Conservation (phyloP, 2,113 vertebrate genomes). For the Colaptes auratus region DNA sequence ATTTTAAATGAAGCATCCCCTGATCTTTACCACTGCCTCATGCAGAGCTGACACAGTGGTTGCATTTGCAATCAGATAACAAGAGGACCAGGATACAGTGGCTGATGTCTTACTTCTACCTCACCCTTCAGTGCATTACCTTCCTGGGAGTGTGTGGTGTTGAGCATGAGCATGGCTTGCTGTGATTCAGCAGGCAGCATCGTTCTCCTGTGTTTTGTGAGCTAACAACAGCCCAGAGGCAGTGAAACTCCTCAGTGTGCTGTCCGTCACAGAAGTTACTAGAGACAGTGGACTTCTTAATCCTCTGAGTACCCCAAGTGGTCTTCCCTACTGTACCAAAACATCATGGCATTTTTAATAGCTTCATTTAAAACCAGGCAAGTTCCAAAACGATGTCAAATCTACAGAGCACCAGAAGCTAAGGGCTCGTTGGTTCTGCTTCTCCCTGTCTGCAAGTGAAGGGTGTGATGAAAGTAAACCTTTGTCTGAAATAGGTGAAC, state of each 20-base stretch:
- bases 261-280: neutral
- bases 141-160: neutral
- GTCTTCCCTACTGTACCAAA: neutral
- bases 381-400: neutral
- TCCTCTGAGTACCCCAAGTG: rapidly evolving
- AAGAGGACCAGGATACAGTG: neutral
- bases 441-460: neutral
- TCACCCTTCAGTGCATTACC: neutral
- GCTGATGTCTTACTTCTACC: neutral
- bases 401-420: neutral
- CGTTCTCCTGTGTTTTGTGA: rapidly evolving
- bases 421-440: neutral
- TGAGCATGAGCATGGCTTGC: neutral
- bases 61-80: neutral
- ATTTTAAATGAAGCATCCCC: neutral
- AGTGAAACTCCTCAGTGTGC: neutral
- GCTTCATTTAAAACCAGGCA: neutral
- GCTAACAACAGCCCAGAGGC: neutral
- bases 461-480: neutral
- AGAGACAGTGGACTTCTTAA: neutral
- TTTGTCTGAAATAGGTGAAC: neutral
- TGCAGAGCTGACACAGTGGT: neutral
- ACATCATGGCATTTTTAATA: neutral
- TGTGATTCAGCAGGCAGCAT: neutral
- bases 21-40: neutral